These are phyloP conservation scores for Tachyglossus aculeatus DNA, from an alignment of 2,797 vertebrate species.

Conservation along the genomic window DNA sequence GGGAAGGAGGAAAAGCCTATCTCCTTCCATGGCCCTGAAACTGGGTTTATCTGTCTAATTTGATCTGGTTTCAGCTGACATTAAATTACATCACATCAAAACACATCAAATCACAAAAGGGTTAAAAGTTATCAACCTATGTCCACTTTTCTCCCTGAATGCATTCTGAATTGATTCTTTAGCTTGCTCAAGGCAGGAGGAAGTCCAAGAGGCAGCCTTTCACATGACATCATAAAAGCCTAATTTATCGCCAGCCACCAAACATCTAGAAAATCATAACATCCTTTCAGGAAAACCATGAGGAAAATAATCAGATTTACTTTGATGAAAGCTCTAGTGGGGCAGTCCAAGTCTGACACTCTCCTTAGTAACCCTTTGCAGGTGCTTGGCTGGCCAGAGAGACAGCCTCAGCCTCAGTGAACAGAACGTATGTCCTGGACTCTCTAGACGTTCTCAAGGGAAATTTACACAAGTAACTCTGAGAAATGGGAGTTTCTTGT, in stretches of 20 bases:
- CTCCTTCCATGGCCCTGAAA: neutral
- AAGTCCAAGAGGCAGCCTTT: slow-evolving; percentile 86
- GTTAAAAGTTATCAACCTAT: slow-evolving; percentile 66
- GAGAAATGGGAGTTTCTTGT: too few relatives aligned
- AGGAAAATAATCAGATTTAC: slow-evolving; percentile 94
- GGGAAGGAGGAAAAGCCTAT: neutral
- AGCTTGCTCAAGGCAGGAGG: slow-evolving; percentile 71
- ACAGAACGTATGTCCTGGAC: neutral
- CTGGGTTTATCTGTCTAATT: too few relatives aligned
- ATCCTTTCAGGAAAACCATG: slow-evolving; percentile 98
- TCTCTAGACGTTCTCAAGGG: too few relatives aligned
- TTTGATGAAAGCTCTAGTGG: slow-evolving; percentile 87
- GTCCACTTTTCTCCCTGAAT: slow-evolving; percentile 52
- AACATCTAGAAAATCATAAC: slow-evolving; percentile 98
- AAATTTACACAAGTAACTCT: too few relatives aligned
- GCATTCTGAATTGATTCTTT: slow-evolving; percentile 72
- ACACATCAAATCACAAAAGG: slow-evolving; percentile 28
- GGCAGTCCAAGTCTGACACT: slow-evolving; percentile 66
- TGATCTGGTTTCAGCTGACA: neutral
- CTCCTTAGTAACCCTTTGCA: slow-evolving; percentile 67
- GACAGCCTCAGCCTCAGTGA: neutral
- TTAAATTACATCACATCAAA: slow-evolving; percentile 2
- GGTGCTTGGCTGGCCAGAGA: slow-evolving; percentile 51
- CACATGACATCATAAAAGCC: slow-evolving; percentile 94
- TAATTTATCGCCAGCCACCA: slow-evolving; percentile 92